Evolutionary conservation across 2,113 vertebrate genomes (phyloP), one percentile per base, ranked within the genome.

Genomic region (Dasyprocta punctata): DNA sequence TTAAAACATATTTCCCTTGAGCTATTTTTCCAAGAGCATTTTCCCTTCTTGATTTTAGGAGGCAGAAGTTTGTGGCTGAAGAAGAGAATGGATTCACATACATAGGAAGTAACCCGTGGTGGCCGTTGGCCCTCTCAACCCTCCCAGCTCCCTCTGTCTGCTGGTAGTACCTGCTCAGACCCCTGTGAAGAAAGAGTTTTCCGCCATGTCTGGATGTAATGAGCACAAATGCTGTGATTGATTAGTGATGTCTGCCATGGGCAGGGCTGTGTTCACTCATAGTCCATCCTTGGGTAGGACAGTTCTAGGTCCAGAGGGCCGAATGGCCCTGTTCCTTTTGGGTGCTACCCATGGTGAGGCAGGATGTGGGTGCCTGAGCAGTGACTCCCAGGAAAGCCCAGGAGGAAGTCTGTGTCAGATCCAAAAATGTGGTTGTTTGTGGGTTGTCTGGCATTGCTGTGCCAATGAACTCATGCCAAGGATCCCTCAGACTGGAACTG

Each of bases 201-300:
- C 26, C 17, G 10, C 65, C 49, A 10, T 2, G 36, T 41, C 88
- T 22, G 44, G 56, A 11, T n/a, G 63, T 26, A 30, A 3, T 1
- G 69, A 71, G 52, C 14, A 2, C 36, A 78, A 38, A 47, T 65
- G 67, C 78, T 0, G 8, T 0, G 7, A 73, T 78, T 0, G 49
- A 87, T 85, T 71, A 71, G 83, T 92, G 78, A 92, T 92, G 96
- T 58, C 94, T 96, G 96, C 44, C 49, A 49, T 0, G 10, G 86
- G 16, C 77, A 71, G 44, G 65, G 75, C 3, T 6, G 0, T 1
- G 0, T 8, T 49, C 49, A 3, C 14, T 52, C 28, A 3, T 16
- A 7, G 7, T 17, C 56, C 75, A 1, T 17, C 8, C 13, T n/a
- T 2, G 33, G 41, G 13, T 20, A 8, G 86, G 65, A 41, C n/a